phyloP scores from a whole-genome alignment of 2,797 vertebrate genomes.

The Peromyscus melanophrys region DNA sequence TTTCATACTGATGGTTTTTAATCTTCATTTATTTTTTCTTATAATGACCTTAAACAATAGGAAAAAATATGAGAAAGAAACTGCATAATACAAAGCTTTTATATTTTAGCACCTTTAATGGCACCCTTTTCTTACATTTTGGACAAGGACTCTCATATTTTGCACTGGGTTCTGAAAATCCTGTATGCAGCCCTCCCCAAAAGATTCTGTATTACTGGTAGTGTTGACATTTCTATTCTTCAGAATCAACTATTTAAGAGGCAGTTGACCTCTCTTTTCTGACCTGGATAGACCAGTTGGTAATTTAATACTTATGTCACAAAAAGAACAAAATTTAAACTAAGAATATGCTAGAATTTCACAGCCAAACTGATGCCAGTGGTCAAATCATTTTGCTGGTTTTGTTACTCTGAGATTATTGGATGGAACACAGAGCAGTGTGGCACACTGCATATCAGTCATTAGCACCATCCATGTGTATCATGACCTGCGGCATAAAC shows the following conservation, averaged over 20 bases:
- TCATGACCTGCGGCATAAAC: not conserved
- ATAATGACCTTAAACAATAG: conserved; percentile 1
- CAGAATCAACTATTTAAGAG: not conserved
- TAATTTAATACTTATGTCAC: not conserved
- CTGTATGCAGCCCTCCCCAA: not conserved
- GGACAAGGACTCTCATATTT: not conserved
- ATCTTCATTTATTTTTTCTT: conserved; percentile 19
- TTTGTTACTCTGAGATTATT: not conserved
- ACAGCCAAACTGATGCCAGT: not conserved
- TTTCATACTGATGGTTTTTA: conserved; percentile 13
- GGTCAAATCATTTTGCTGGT: not conserved
- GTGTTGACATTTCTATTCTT: not conserved
- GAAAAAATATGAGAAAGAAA: not conserved
- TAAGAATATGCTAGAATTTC: not conserved
- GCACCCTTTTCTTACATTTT: not conserved
- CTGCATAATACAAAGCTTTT: not conserved
- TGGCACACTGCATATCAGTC: not conserved
- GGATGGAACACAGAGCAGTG: not conserved
- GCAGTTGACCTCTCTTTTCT: not conserved
- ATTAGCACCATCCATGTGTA: not conserved
- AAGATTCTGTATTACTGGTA: not conserved
- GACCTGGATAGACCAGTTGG: not conserved
- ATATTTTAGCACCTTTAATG: not conserved
- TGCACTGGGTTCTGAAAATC: not conserved
- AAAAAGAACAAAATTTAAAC: not conserved